A percentile compares a stretch with the other conserved stretches of the same genome.
phyloP scores from a whole-genome alignment of 2,888 invertebrate genomes.

The Archips crataeganus region DNA sequence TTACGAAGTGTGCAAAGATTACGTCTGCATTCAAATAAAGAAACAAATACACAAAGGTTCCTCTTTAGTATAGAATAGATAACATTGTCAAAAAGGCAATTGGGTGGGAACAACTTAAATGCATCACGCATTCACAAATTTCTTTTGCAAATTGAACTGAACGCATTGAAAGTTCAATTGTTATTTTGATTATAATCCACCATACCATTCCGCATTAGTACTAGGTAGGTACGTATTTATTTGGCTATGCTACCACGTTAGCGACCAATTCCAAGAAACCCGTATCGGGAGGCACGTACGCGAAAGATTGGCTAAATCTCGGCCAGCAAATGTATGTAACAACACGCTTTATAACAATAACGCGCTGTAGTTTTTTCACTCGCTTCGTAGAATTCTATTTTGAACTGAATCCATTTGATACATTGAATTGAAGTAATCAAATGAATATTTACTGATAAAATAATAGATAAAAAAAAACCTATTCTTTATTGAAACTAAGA shows the following conservation, averaged over 20 bases:
- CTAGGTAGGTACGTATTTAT: constrained; percentile 48
- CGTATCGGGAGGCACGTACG: constrained; percentile 82
- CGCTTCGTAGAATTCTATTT: constrained; percentile 32
- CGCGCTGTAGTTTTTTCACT: constrained; percentile 43
- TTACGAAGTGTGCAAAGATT: too few species aligned
- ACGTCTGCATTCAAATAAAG: too few species aligned
- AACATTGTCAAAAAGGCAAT: too few species aligned
- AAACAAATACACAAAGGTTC: too few species aligned
- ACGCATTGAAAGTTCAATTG: background rate
- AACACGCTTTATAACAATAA: constrained; percentile 66
- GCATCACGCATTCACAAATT: too few species aligned
- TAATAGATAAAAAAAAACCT: too few species aligned
- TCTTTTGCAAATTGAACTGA: background rate
- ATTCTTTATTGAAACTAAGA: too few species aligned
- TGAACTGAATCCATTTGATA: constrained; percentile 17
- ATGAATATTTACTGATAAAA: too few species aligned
- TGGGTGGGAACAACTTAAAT: too few species aligned
- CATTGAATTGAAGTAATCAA: background rate
- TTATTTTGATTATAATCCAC: background rate
- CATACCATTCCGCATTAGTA: constrained; percentile 44
- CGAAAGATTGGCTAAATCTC: constrained; percentile 76
- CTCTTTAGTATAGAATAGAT: too few species aligned
- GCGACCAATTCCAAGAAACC: constrained; percentile 77
- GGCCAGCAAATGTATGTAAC: constrained; percentile 68
- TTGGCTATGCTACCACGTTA: constrained; percentile 55